A percentile compares a stretch with the other conserved stretches of the same genome.
phyloP scores from a whole-genome alignment of 2,113 vertebrate species.

The Thymallus thymallus region DNA sequence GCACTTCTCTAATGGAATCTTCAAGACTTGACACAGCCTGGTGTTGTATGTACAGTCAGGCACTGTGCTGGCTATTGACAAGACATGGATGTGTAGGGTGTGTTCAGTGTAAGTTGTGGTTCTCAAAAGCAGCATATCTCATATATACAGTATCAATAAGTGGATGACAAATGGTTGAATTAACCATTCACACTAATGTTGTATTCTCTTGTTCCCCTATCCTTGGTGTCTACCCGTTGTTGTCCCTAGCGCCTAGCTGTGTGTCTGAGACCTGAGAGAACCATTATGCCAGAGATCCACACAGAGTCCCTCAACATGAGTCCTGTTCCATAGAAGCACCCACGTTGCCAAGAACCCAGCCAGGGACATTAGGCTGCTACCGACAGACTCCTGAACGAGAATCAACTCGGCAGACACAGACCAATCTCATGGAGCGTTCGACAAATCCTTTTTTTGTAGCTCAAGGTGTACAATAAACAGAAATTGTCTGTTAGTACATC shows the following conservation, averaged over 20 bases:
- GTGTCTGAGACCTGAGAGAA: conserved; percentile 83
- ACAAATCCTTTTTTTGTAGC: neutral
- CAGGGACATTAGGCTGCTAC: neutral
- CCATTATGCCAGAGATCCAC: conserved; percentile 63
- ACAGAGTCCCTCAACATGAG: conserved; percentile 70
- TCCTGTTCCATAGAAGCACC: conserved; percentile 61
- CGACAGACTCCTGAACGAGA: neutral
- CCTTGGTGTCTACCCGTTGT: neutral
- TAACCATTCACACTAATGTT: too few relatives aligned
- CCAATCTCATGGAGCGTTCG: neutral
- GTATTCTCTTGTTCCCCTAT: neutral
- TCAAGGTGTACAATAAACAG: neutral
- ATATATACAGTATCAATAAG: too few relatives aligned
- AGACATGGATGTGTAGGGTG: neutral
- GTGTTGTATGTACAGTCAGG: too few relatives aligned
- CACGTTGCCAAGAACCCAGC: neutral
- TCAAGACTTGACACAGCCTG: too few relatives aligned
- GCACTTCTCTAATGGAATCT: neutral
- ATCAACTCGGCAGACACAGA: neutral
- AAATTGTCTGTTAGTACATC: neutral
- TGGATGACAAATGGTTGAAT: neutral
- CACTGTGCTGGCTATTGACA: neutral
- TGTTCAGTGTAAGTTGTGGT: neutral
- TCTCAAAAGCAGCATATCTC: neutral
- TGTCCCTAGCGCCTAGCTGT: conserved; percentile 78